These are phyloP conservation scores for Hippoglossus hippoglossus DNA, from an alignment of 2,797 vertebrate genomes.

Conservation along the genomic window DNA sequence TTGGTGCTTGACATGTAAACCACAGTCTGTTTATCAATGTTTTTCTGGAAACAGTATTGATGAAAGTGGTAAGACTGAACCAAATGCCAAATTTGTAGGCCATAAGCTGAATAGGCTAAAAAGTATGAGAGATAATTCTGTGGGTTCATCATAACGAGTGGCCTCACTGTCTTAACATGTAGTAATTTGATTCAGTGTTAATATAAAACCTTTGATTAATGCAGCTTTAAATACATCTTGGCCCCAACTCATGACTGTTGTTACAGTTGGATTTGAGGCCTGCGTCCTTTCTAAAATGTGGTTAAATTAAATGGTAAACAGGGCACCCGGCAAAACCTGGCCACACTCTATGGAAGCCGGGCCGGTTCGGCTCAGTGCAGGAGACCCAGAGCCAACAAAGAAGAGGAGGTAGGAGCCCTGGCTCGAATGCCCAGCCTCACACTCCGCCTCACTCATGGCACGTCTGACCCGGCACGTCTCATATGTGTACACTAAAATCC, in stretches of 20 bases:
- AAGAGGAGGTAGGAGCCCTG: constrained; percentile 95
- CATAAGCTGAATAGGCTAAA: background rate
- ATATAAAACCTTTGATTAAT: background rate
- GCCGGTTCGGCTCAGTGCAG: constrained; percentile 89
- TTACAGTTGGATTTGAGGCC: constrained; percentile 25
- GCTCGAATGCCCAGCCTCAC: constrained; percentile 56
- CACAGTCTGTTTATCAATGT: too few species aligned
- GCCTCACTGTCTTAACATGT: background rate
- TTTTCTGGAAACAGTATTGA: too few species aligned
- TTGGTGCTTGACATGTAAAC: too few species aligned
- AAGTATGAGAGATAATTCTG: background rate
- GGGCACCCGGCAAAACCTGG: constrained; percentile 93
- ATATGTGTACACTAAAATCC: constrained; percentile 39
- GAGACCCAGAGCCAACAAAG: constrained; percentile 92
- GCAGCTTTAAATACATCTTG: background rate
- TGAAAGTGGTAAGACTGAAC: too few species aligned
- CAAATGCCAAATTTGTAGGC: too few species aligned
- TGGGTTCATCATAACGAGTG: background rate
- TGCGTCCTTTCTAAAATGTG: constrained; percentile 85
- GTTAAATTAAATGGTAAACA: constrained; percentile 94
- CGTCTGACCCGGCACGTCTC: constrained; percentile 31
- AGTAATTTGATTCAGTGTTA: constrained; percentile 6
- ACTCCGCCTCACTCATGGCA: constrained; percentile 54
- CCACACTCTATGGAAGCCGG: constrained; percentile 92
- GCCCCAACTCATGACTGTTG: constrained; percentile 21